Evolutionary conservation across 1,140 invertebrate species (phyloP).

Genomic region (Drosophila pruinosa): DNA sequence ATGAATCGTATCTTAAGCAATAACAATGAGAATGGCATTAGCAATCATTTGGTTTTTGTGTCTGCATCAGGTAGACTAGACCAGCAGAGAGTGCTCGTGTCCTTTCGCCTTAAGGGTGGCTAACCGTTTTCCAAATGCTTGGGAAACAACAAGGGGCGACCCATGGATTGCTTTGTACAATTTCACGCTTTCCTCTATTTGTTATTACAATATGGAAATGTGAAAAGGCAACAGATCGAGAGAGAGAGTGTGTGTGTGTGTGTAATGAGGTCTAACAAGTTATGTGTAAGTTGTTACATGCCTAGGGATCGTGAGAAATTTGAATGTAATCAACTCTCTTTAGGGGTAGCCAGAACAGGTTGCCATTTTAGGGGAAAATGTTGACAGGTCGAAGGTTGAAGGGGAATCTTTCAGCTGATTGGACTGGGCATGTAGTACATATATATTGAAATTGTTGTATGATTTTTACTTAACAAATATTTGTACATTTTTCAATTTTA

Average conservation of each 20-base stretch:
- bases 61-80: slow-evolving; percentile 5
- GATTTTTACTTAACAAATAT: too few species aligned
- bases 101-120: slow-evolving; percentile 48
- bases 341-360: slow-evolving; percentile 46
- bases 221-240: slow-evolving; percentile 22
- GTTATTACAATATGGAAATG: slow-evolving; percentile 44
- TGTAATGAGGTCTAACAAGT: slow-evolving; percentile 53
- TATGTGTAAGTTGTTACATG: slow-evolving; percentile 5
- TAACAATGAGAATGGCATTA: slow-evolving; percentile 51
- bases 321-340: background rate
- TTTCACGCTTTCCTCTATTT: slow-evolving; percentile 50
- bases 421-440: too few species aligned
- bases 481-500: too few species aligned
- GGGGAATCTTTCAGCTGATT: too few species aligned
- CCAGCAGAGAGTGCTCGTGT: background rate
- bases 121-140: slow-evolving; percentile 25
- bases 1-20: slow-evolving; percentile 21
- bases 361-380: slow-evolving; percentile 21
- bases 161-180: slow-evolving; percentile 31
- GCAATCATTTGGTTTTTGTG: slow-evolving; percentile 60
- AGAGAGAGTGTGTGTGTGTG: slow-evolving; percentile 50
- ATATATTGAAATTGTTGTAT: too few species aligned
- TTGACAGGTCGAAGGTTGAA: background rate
- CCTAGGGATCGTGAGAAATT: slow-evolving; percentile 27
- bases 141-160: slow-evolving; percentile 36